Conservation (phyloP, 1,140 invertebrate species). For the Drosophila littoralis region DNA sequence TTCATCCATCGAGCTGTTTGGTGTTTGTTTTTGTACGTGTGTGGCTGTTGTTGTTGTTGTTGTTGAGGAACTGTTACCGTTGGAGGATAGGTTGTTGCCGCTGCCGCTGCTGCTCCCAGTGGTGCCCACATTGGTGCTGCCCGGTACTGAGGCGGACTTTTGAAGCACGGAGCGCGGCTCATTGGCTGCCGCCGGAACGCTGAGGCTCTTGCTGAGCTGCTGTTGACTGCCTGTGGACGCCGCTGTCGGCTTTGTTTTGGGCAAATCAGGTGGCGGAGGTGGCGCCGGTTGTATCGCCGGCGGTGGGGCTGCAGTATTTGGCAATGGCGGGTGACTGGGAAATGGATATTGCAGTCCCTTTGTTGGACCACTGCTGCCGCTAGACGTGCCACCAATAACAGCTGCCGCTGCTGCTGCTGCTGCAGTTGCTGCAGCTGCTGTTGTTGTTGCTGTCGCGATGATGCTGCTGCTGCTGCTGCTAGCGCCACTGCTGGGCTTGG, state of each 20-base stretch:
- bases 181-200: conserved; percentile 54
- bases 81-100: conserved; percentile 45
- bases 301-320: conserved; percentile 83
- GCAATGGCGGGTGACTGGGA: conserved; percentile 89
- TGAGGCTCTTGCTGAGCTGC: conserved; percentile 70
- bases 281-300: conserved; percentile 71
- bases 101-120: conserved; percentile 26
- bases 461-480: conserved; percentile 4
- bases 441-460: conserved; percentile 17
- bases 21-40: conserved; percentile 67
- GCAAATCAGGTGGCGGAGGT: conserved; percentile 59
- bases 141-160: conserved; percentile 84
- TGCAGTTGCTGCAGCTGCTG: conserved; percentile 25
- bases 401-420: conserved; percentile 16
- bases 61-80: conserved; percentile 82
- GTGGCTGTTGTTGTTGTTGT: conserved; percentile 51
- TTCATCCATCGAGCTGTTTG: conserved; percentile 55
- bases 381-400: conserved; percentile 15
- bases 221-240: conserved; percentile 28
- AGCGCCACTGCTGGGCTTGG: conserved; percentile 14
- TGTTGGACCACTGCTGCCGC: conserved; percentile 37
- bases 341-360: conserved; percentile 93
- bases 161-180: conserved; percentile 64
- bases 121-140: conserved; percentile 84
- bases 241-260: conserved; percentile 26